A percentile compares a stretch with the other conserved stretches of the same genome.
Conservation (phyloP, 2,888 invertebrate genomes). For the Oasisia sp. region DNA sequence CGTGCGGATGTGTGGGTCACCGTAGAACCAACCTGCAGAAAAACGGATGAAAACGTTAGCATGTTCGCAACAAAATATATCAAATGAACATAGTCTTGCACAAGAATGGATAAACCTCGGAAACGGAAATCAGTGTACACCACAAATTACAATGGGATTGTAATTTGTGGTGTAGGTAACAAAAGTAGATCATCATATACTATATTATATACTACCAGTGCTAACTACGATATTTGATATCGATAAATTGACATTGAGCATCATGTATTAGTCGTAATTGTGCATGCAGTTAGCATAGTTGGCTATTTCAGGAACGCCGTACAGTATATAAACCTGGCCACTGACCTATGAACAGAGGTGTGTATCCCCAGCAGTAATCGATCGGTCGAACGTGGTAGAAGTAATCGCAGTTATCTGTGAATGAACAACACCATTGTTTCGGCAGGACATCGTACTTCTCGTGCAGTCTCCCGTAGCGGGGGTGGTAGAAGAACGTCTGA, state of each 20-base stretch:
- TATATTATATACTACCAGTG: not conserved
- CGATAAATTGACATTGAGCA: not conserved
- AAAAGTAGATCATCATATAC: not conserved
- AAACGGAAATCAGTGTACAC: not conserved
- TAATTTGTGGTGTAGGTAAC: not conserved
- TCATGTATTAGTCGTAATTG: not conserved
- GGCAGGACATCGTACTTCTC: slow-evolving; percentile 1
- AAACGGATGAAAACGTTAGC: not conserved
- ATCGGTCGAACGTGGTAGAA: not conserved
- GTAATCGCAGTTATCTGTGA: slow-evolving; percentile 14
- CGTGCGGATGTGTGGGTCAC: slow-evolving; percentile 20
- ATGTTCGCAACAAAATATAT: too few species aligned
- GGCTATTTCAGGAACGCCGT: too few species aligned
- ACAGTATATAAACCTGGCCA: not conserved
- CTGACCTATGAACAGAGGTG: not conserved
- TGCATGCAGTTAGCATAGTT: not conserved
- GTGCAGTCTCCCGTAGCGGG: not conserved
- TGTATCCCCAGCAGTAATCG: not conserved
- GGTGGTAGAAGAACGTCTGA: slow-evolving; percentile 26
- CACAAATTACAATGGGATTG: too few species aligned
- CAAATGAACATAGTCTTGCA: too few species aligned
- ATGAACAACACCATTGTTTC: slow-evolving; percentile 21
- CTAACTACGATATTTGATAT: not conserved
- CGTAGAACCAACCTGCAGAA: not conserved
- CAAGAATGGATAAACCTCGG: too few species aligned